Percentiles rank a stretch among this genome's conserved stretches.
Conservation (phyloP, 92 coral and sea anemone genomes). For the Muricea muricata region DNA sequence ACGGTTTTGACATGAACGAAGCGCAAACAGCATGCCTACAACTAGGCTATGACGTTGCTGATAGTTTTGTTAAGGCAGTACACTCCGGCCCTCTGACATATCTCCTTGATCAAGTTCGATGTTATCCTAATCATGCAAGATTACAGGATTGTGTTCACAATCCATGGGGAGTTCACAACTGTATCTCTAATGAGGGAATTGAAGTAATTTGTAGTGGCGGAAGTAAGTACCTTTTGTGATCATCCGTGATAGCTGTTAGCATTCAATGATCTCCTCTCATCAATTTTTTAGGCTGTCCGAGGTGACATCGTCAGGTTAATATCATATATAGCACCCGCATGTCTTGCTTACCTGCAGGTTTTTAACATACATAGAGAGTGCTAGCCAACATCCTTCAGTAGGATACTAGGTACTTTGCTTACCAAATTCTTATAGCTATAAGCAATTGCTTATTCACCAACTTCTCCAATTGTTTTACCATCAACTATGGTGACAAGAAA, state of each 20-base stretch:
- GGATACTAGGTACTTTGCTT: too few relatives aligned
- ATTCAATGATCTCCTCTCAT: neutral
- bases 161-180: neutral
- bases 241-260: too few relatives aligned
- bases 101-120: neutral
- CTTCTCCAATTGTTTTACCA: too few relatives aligned
- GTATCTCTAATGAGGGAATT: neutral
- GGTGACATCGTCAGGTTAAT: too few relatives aligned
- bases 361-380: too few relatives aligned
- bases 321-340: too few relatives aligned
- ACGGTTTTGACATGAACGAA: neutral
- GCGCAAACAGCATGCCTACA: constrained; percentile 15
- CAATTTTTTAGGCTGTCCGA: neutral
- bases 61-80: neutral
- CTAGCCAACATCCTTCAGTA: too few relatives aligned
- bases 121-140: neutral
- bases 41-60: constrained; percentile 1
- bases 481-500: too few relatives aligned
- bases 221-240: too few relatives aligned
- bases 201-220: neutral
- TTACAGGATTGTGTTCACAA: constrained; percentile 19
- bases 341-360: too few relatives aligned
- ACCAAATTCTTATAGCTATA: too few relatives aligned
- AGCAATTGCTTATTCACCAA: too few relatives aligned
- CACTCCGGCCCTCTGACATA: neutral